phyloP scores from a whole-genome alignment of 2,797 vertebrate genomes.

The Arrhamphus sclerolepis region DNA sequence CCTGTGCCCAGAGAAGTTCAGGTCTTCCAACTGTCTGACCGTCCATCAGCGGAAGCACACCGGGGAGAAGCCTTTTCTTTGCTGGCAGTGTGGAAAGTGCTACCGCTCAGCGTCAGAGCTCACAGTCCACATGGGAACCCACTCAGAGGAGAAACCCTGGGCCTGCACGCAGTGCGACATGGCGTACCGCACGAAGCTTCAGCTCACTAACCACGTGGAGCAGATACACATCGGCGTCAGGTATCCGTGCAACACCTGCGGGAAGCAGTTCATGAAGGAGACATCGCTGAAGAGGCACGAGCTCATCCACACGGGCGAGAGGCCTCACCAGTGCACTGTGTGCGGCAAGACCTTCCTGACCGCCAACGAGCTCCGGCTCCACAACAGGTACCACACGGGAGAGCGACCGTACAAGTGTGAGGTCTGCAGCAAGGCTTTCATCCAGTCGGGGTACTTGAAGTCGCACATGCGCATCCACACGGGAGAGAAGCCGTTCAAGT shows the following conservation, averaged over 20 bases:
- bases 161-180: conserved; percentile 68
- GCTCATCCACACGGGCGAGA: conserved; percentile 77
- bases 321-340: conserved; percentile 74
- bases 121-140: conserved; percentile 78
- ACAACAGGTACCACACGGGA: conserved; percentile 77
- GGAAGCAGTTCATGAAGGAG: conserved; percentile 80
- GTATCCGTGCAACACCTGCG: conserved; percentile 74
- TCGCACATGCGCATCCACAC: conserved; percentile 81
- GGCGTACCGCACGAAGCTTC: conserved; percentile 77
- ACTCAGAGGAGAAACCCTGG: conserved; percentile 75
- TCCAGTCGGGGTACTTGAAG: conserved; percentile 78
- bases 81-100: conserved; percentile 80
- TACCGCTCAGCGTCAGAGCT: conserved; percentile 79
- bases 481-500: conserved; percentile 77
- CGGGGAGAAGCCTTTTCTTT: conserved; percentile 77
- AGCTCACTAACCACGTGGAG: conserved; percentile 75
- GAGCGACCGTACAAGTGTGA: conserved; percentile 79
- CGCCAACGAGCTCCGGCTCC: conserved; percentile 73
- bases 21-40: conserved; percentile 76
- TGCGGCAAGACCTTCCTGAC: conserved; percentile 79
- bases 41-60: conserved; percentile 79
- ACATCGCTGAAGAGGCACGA: conserved; percentile 77
- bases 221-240: conserved; percentile 76
- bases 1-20: conserved; percentile 73
- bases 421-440: conserved; percentile 77